Conservation (phyloP, 2,888 invertebrate genomes). For the Euproctis similis region DNA sequence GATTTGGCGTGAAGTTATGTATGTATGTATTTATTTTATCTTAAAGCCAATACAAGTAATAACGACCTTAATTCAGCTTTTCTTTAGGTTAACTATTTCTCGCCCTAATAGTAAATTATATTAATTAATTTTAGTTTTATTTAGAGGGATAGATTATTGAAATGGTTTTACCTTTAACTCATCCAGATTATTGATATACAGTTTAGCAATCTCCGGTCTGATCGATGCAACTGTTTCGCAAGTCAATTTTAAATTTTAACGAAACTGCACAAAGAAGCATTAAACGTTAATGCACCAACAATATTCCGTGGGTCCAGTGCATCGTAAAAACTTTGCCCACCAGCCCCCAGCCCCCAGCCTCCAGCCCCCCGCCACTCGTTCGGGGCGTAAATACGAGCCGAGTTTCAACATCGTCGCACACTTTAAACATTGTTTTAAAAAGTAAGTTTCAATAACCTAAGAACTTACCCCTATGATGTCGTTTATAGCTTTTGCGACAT, state of each 20-base stretch:
- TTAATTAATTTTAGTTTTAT: conserved; percentile 23
- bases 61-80: too few relatives aligned
- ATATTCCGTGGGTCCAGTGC: conserved; percentile 53
- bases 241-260: conserved; percentile 63
- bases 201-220: conserved; percentile 40
- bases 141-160: conserved; percentile 19
- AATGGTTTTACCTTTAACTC: conserved; percentile 18
- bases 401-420: conserved; percentile 42
- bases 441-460: conserved; percentile 64
- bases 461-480: conserved; percentile 48
- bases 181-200: conserved; percentile 34
- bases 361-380: too few relatives aligned
- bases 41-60: too few relatives aligned
- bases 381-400: conserved; percentile 32
- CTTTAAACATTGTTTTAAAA: conserved; percentile 61
- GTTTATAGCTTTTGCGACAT: conserved; percentile 34
- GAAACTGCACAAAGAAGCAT: conserved; percentile 49
- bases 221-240: conserved; percentile 47
- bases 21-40: too few relatives aligned
- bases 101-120: too few relatives aligned
- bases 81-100: too few relatives aligned
- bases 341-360: conserved; percentile 52
- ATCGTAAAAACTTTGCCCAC: conserved; percentile 68
- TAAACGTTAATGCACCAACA: conserved; percentile 69
- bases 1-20: too few relatives aligned